Percentiles rank a stretch among this genome's conserved stretches.
phyloP scores from a whole-genome alignment of 2,113 vertebrate genomes.

The Ahaetulla prasina region DNA sequence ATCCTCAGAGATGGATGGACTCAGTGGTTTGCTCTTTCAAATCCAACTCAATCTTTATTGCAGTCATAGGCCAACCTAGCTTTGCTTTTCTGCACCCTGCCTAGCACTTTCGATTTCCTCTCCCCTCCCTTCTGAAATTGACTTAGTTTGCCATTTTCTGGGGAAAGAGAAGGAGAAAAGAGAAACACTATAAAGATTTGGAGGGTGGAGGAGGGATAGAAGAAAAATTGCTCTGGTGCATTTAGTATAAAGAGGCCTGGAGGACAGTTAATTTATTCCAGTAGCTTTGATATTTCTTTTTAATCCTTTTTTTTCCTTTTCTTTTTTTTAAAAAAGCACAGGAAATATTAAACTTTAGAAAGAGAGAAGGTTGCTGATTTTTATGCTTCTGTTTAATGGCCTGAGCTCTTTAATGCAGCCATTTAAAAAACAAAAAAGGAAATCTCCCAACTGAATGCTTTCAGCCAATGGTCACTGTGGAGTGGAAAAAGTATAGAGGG shows the following conservation, averaged over 20 bases:
- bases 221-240: neutral
- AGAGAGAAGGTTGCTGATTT: neutral
- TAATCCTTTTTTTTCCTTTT: neutral
- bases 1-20: neutral
- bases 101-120: constrained; percentile 23
- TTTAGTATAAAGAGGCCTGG: neutral
- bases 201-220: neutral
- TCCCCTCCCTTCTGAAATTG: constrained; percentile 23
- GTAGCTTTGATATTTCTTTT: neutral
- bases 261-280: neutral
- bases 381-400: constrained; percentile 21
- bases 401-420: constrained; percentile 30
- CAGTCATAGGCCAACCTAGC: neutral
- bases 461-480: constrained; percentile 21
- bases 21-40: neutral
- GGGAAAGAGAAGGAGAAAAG: neutral
- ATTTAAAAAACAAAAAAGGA: constrained; percentile 45
- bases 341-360: neutral
- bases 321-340: neutral
- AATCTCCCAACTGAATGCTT: constrained; percentile 33
- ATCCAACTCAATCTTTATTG: neutral
- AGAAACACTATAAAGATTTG: neutral
- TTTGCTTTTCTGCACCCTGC: constrained; percentile 16
- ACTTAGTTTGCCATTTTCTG: neutral
- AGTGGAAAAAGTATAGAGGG: neutral